Base-by-base conservation (phyloP, 1,140 invertebrate genomes). In the Sinella curviseta region DNA sequence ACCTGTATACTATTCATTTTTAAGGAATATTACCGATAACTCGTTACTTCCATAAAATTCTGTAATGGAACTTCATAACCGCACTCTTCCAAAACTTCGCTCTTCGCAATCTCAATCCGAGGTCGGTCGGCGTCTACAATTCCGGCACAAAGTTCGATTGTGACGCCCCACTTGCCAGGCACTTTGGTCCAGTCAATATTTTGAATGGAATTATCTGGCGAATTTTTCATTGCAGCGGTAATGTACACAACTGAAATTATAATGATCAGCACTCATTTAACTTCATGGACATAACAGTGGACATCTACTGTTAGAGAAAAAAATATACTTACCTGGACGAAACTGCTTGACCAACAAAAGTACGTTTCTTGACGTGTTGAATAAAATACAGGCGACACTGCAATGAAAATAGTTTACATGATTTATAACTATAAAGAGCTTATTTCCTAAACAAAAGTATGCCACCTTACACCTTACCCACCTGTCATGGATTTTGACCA, bases 61-160 rank as follows among this genome's bases (percentile, higher is more conserved):
- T 90, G 89, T 1, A 92, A 28, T 0, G 92, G 89, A 0, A 96
- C 94, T 85, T 95, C 89, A 88, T 98, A 99, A 1, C 97, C 97
- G 88, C 96, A 98, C 87, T 99, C 97, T 87, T 99, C 97, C 16
- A 93, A 84, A 0, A 99, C 89, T 87, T 99, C 97, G 82, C 95
- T 93, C 78, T 89, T 90, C 0, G 95, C 96, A 82, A 96, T 97
- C 86, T 97, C 92, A 67, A 88, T 88, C 57, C 94, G 86, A 54
- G 92, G 84, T 20, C 78, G 85, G 79, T 91, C 91, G 86, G 98
- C 98, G 86, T 99, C 97, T 28, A 98, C 91, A 79, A 98, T 95
- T 16, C 97, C 97, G 60, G 96, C 96, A 89, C 97, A 99, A 74
- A 98, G 89, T 88, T 99, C 97, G 70, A 97, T 86, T 0, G 96